Evolutionary conservation across 2,888 invertebrate genomes (phyloP).

Genomic region (Anoplius nigerrimus): DNA sequence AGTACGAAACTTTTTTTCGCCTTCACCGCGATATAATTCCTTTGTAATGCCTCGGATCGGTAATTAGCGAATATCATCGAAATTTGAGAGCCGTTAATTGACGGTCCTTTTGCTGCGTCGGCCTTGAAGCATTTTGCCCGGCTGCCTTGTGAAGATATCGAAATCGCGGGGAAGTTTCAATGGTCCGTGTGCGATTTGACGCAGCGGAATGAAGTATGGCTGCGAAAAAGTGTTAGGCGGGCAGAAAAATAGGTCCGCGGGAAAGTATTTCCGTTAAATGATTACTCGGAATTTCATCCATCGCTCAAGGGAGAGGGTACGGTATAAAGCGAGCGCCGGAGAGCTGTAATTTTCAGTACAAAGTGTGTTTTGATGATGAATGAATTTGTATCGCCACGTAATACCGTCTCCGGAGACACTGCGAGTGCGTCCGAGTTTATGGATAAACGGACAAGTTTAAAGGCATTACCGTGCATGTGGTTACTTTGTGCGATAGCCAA

Average conservation of each 20-base stretch:
- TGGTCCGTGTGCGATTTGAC: too few relatives aligned
- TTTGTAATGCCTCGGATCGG: conserved; percentile 20
- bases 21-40: conserved; percentile 33
- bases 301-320: background rate
- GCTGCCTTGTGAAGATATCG: too few relatives aligned
- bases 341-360: conserved; percentile 47
- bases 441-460: conserved; percentile 29
- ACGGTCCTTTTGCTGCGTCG: too few relatives aligned
- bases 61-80: conserved; percentile 24
- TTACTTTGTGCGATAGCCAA: conserved; percentile 35
- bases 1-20: conserved; percentile 37
- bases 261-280: conserved; percentile 11
- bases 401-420: conserved; percentile 18
- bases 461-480: conserved; percentile 15
- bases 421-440: conserved; percentile 29
- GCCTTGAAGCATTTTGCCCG: too few relatives aligned
- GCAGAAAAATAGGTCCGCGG: background rate
- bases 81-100: too few relatives aligned
- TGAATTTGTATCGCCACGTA: conserved; percentile 24
- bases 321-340: conserved; percentile 15
- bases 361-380: conserved; percentile 45
- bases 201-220: too few relatives aligned
- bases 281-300: background rate
- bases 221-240: too few relatives aligned
- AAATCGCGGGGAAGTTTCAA: too few relatives aligned